Evolutionary conservation across 2,797 vertebrate species (phyloP).

Genomic region (Antennarius maculatus): DNA sequence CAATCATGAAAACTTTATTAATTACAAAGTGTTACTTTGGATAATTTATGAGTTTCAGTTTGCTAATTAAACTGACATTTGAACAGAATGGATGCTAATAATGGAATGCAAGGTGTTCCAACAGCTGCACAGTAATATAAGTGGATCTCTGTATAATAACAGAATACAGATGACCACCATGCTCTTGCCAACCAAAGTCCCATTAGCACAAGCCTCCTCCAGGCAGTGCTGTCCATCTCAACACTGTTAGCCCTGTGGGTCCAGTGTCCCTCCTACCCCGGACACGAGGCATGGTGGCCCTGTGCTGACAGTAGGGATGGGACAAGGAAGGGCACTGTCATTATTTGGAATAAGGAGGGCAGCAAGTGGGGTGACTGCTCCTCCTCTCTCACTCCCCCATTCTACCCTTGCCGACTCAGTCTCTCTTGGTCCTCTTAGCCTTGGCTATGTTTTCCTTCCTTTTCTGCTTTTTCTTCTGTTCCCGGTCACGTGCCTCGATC

Average conservation of each 20-base stretch:
- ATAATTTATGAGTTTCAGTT: constrained; percentile 51
- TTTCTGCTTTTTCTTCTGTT: constrained; percentile 98
- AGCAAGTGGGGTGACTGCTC: constrained; percentile 35
- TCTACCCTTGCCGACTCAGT: constrained; percentile 76
- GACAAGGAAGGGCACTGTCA: constrained; percentile 60
- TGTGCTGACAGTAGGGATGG: constrained; percentile 57
- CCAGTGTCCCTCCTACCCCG: constrained; percentile 50
- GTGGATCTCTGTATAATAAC: constrained; percentile 50
- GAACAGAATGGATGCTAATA: constrained; percentile 57
- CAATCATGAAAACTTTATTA: constrained; percentile 70
- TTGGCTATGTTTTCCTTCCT: constrained; percentile 98
- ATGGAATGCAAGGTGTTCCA: constrained; percentile 80
- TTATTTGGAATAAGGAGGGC: constrained; percentile 55
- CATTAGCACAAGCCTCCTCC: constrained; percentile 58
- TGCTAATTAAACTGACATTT: constrained; percentile 48
- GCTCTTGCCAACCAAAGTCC: constrained; percentile 71
- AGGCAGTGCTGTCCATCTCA: constrained; percentile 65
- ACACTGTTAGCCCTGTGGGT: constrained; percentile 56
- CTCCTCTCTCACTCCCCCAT: constrained; percentile 49
- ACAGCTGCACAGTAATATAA: constrained; percentile 60
- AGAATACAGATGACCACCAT: constrained; percentile 67
- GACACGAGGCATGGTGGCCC: constrained; percentile 49
- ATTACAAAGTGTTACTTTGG: constrained; percentile 65
- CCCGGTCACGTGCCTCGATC: constrained; percentile 95
- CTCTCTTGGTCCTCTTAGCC: constrained; percentile 95